Base-by-base conservation (phyloP, 2,113 vertebrate species). In the Hypanus sabinus region DNA sequence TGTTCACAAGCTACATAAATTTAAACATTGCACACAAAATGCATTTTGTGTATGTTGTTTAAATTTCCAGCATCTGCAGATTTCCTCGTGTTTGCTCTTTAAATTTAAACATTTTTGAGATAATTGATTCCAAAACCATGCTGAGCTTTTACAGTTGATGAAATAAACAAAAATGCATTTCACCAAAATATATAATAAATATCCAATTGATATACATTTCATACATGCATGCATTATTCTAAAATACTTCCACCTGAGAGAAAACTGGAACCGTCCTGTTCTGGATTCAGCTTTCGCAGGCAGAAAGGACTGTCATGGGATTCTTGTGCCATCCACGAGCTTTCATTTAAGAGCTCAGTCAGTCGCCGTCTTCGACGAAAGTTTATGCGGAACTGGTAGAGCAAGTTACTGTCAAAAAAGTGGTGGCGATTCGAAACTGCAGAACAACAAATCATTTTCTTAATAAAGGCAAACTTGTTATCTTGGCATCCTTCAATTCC, bases 321-420 rank as follows among this genome's bases (percentile, higher is more conserved):
- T 81, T 97, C 97, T 0, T 95, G 96, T 0, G 95, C 94, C 10
- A 95, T 20, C 0, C 95, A 95, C 9, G 96, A 95, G 4, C 94
- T 96, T 85, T 98, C 97, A 0, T 94, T 96, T 80, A 98, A 95
- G 0, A 98, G 83, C 94, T 98, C 97, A 0, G 97, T 97, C 1
- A 98, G 96, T 0, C 96, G 96, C 0, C 97, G 95, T 0, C 97
- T 95, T 0, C 97, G 96, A 0, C 97, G 96, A 10, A 98, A 98
- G 94, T 98, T 98, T 94, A 97, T 97, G 95, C 97, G 96, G 95
- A 98, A 98, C 11, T 97, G 97, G 95, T 98, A 98, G 85, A 98
- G 96, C 33, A 97, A 94, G 77, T 97, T 96, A 4, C 97, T 96
- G 95, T 98, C 98, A 90, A 97, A 97, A 95, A 98, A 98, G 94